Evolutionary conservation across 1,140 invertebrate genomes (phyloP).

Genomic region (Cryptotermes secundus): DNA sequence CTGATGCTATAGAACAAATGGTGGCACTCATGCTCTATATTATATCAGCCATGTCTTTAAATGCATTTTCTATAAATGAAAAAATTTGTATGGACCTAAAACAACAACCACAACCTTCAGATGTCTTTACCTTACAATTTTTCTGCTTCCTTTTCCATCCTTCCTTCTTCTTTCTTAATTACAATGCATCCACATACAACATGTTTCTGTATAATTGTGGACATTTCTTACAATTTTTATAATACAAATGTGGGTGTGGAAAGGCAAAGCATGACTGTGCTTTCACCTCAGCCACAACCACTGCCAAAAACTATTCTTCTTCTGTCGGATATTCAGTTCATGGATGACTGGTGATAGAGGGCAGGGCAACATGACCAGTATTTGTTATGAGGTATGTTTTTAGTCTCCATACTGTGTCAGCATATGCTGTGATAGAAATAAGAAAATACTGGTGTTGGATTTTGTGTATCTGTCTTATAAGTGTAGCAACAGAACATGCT

Average conservation of each 20-base stretch:
- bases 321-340: constrained; percentile 82
- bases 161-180: not conserved
- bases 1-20: too few species aligned
- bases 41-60: too few species aligned
- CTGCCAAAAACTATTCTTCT: constrained; percentile 80
- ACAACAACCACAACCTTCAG: not conserved
- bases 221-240: constrained; percentile 44
- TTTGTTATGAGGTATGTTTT: not conserved
- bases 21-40: too few species aligned
- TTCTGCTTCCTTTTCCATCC: not conserved
- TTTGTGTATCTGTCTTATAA: not conserved
- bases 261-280: constrained; percentile 78
- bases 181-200: not conserved
- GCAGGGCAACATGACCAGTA: not conserved
- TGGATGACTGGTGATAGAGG: constrained; percentile 68
- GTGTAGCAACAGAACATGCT: not conserved
- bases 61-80: too few species aligned
- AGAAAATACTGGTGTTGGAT: too few species aligned
- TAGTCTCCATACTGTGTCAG: too few species aligned
- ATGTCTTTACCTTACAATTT: not conserved
- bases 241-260: constrained; percentile 90
- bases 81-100: not conserved
- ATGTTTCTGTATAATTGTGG: not conserved
- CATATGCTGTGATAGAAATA: not conserved
- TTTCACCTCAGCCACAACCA: constrained; percentile 90